Conservation (phyloP, 2,888 invertebrate species). For the Catotricha subobsoleta region DNA sequence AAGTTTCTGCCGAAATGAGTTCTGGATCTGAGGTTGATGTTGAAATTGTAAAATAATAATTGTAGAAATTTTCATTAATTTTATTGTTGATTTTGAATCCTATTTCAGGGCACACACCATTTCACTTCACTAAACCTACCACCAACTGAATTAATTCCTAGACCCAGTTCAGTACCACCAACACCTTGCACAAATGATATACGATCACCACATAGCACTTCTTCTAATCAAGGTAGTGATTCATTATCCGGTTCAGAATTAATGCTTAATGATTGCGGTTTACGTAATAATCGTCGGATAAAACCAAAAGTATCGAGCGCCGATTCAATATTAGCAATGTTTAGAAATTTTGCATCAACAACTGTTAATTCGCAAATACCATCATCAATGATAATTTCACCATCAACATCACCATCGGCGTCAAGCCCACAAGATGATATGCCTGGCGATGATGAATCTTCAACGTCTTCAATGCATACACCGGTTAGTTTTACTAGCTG, state of each 20-base stretch:
- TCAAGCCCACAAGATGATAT: constrained; percentile 54
- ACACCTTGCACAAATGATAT: constrained; percentile 44
- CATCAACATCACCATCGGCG: constrained; percentile 53
- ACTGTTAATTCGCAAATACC: constrained; percentile 36
- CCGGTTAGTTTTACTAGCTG: constrained; percentile 40
- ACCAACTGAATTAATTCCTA: constrained; percentile 21
- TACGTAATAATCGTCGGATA: constrained; percentile 28
- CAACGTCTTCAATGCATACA: constrained; percentile 45
- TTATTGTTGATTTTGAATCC: neutral
- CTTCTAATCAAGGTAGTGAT: constrained; percentile 59
- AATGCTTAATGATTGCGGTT: constrained; percentile 39
- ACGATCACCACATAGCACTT: constrained; percentile 46
- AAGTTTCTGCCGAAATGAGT: constrained; percentile 61
- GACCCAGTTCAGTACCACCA: constrained; percentile 37
- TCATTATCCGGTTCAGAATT: constrained; percentile 57
- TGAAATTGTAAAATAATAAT: constrained; percentile 27
- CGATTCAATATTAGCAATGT: constrained; percentile 63
- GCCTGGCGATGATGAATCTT: constrained; percentile 45
- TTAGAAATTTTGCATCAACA: constrained; percentile 51
- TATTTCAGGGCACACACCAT: constrained; percentile 18
- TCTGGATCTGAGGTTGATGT: constrained; percentile 52
- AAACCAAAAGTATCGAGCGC: constrained; percentile 53
- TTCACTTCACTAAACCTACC: constrained; percentile 23
- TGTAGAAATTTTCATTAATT: neutral
- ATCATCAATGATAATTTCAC: constrained; percentile 43